Percentiles rank a stretch among this genome's conserved stretches.
Conservation (phyloP, 2,888 invertebrate species). For the Orchesellides sinensis region DNA sequence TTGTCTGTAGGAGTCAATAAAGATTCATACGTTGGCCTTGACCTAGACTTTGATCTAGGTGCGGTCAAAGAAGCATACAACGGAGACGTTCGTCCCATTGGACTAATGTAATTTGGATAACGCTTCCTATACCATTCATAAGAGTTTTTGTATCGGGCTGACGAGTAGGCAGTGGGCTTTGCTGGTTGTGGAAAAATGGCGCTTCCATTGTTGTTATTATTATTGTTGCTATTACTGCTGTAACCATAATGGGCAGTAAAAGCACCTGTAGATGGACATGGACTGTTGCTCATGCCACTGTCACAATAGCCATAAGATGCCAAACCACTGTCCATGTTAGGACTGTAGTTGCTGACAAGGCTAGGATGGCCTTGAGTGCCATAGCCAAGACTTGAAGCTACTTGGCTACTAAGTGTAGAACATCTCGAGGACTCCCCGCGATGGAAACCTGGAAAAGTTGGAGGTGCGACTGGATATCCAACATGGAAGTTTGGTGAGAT, state of each 20-base stretch:
- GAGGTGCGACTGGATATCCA: constrained; percentile 46
- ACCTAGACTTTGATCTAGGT: constrained; percentile 49
- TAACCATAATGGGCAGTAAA: constrained; percentile 20
- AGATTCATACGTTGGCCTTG: constrained; percentile 48
- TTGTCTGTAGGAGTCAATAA: constrained; percentile 21
- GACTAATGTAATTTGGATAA: constrained; percentile 67
- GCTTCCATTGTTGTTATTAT: constrained; percentile 15
- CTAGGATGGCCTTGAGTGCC: constrained; percentile 71
- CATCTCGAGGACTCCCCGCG: constrained; percentile 70
- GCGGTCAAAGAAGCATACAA: constrained; percentile 61
- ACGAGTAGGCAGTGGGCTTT: constrained; percentile 36
- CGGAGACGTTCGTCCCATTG: constrained; percentile 50
- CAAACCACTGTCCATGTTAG: constrained; percentile 37
- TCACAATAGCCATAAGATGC: constrained; percentile 38
- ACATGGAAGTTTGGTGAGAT: constrained; percentile 51
- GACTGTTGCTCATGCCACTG: constrained; percentile 56
- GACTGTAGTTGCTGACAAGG: constrained; percentile 44
- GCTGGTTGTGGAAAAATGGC: constrained; percentile 40
- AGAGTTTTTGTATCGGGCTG: constrained; percentile 65
- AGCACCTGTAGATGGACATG: constrained; percentile 54
- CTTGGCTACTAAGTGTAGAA: constrained; percentile 72
- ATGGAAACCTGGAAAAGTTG: constrained; percentile 56
- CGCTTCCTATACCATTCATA: constrained; percentile 68
- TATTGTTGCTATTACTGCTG: constrained; percentile 13
- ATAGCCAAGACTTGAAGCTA: constrained; percentile 71